Evolutionary conservation across 1,140 invertebrate species (phyloP), one percentile per base, ranked within the genome.

Genomic region (Pachypeltis micranthus): DNA sequence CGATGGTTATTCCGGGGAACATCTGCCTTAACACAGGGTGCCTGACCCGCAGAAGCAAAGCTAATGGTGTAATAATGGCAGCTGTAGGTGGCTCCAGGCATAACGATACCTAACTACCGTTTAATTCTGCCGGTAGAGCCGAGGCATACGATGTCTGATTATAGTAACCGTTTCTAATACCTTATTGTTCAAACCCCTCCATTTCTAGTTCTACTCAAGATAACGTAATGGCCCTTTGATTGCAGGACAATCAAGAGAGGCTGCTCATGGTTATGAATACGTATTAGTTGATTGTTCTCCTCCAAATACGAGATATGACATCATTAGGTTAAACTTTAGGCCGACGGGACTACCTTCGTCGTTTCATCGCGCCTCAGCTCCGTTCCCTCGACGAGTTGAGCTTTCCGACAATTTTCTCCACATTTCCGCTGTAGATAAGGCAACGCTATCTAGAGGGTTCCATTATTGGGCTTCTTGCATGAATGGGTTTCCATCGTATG

Each of bases 91-190:
- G 47, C 47, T 51, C 47, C 47, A 10, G 7, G 12, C 47, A 51
- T 51, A 51, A 51, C 47, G 47, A 51, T 51, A 51, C 47, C 47
- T 51, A 51, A 51, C 47, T 51, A 51, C 47, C 47, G 47, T 51
- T 51, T 51, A 51, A 51, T 51, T 51, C 47, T 51, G 47, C 47
- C 23, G 4, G 47, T 51, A 51, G 47, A n/a, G n/a, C n/a, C n/a
- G n/a, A n/a, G 47, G 47, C 47, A 51, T 10, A 51, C 47, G 47
- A 21, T 21, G 47, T 10, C 47, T 51, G 47, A 51, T 51, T 51
- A 21, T 51, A 51, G 10, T 51, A 51, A 51, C 47, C 47, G 47
- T 21, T 51, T 21, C 47, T 51, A 51, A 51, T 51, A 51, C 47
- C 47, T 51, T 51, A 51, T 51, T 51, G 47, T 51, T 51, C 47